These are phyloP conservation scores for Triplophysa rosa DNA, from an alignment of 2,113 vertebrate genomes.

Conservation along the genomic window DNA sequence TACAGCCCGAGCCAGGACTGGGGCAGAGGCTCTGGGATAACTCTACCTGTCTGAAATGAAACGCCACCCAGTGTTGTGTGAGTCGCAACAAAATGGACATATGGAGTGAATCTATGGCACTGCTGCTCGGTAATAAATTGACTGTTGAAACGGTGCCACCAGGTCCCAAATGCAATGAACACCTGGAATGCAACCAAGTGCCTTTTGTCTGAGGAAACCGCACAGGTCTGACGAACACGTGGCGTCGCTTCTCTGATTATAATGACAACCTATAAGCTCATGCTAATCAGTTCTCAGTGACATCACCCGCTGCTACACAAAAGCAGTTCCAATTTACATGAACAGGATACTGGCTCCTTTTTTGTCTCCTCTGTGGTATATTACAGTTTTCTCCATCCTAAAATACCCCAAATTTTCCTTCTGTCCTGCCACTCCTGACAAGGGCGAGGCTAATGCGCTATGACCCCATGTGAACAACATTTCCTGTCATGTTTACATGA, in stretches of 20 bases:
- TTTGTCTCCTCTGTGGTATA: background rate
- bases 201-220: background rate
- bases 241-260: constrained; percentile 24
- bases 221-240: background rate
- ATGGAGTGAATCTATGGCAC: background rate
- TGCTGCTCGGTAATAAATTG: constrained; percentile 9
- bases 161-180: background rate
- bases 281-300: constrained; percentile 14
- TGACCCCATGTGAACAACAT: constrained; percentile 7
- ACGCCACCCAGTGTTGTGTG: background rate
- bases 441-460: constrained; percentile 7
- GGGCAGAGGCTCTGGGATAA: background rate
- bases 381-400: too few relatives aligned
- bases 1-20: background rate
- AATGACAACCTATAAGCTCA: constrained; percentile 17
- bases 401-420: background rate
- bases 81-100: background rate
- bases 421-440: background rate
- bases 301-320: background rate
- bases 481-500: constrained; percentile 36
- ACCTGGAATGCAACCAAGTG: background rate
- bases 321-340: background rate
- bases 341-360: background rate
- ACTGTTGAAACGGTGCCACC: constrained; percentile 13
- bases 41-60: background rate